Conservation (phyloP, 2,888 invertebrate species). For the Pimpla rufipes region DNA sequence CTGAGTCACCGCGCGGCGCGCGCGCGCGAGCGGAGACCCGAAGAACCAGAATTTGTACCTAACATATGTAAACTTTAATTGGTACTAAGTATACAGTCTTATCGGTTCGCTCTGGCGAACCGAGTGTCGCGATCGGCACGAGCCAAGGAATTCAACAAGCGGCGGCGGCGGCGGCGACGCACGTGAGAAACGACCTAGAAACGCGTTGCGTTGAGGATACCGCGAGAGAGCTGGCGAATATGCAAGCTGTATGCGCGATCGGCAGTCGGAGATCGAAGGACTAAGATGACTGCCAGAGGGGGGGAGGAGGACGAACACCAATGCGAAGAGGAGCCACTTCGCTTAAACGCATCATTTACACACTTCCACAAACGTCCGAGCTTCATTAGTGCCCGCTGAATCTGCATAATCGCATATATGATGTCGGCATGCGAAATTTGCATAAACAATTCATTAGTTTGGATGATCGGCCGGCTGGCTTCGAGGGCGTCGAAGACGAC, state of each 20-base stretch:
- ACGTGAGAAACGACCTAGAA: conserved; percentile 30
- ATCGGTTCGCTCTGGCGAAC: conserved; percentile 15
- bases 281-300: conserved; percentile 1
- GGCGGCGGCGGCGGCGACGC: conserved; percentile 2
- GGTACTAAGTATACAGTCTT: conserved; percentile 28
- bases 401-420: conserved; percentile 21
- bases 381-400: neutral
- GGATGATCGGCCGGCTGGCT: conserved; percentile 6
- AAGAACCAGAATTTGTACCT: conserved; percentile 16
- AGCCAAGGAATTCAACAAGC: conserved; percentile 31
- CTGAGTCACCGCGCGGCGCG: neutral
- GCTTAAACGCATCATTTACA: neutral
- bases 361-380: neutral
- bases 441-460: conserved; percentile 17
- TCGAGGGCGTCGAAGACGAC: conserved; percentile 17
- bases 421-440: conserved; percentile 1
- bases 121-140: conserved; percentile 6
- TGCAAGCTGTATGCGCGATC: neutral
- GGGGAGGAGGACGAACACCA: no score
- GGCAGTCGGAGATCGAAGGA: conserved; percentile 3
- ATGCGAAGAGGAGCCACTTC: neutral
- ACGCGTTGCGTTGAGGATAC: conserved; percentile 6
- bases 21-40: no score
- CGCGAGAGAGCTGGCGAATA: neutral
- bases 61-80: conserved; percentile 36